These are phyloP conservation scores for Trichopria drosophilae DNA, from an alignment of 2,888 invertebrate species.

Conservation along the genomic window DNA sequence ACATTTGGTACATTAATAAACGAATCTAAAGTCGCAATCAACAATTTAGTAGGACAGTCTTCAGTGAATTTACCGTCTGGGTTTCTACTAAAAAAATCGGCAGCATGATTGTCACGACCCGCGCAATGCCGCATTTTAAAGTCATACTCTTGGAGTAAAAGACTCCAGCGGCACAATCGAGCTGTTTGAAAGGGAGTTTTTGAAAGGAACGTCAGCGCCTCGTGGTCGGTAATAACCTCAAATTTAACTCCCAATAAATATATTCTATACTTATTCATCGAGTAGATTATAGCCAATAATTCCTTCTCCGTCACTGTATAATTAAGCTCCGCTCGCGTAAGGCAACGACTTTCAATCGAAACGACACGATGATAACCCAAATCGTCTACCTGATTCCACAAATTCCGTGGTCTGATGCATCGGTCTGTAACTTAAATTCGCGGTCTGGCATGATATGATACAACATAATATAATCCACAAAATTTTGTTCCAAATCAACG, in stretches of 20 bases:
- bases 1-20: too few species aligned
- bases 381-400: constrained; percentile 21
- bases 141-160: constrained; percentile 39
- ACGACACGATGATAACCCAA: constrained; percentile 5
- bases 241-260: constrained; percentile 36
- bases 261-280: constrained; percentile 38
- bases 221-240: constrained; percentile 40
- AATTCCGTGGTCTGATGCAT: too few species aligned
- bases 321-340: too few species aligned
- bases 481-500: too few species aligned
- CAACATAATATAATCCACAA: too few species aligned
- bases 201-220: constrained; percentile 37
- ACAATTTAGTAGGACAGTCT: too few species aligned
- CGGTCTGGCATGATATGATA: too few species aligned
- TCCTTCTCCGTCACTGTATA: too few species aligned
- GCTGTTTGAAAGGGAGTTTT: constrained; percentile 36
- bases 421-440: constrained; percentile 27
- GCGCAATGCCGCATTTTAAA: constrained; percentile 35
- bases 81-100: constrained; percentile 40
- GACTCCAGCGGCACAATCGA: constrained; percentile 40
- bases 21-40: too few species aligned
- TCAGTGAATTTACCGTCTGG: constrained; percentile 31
- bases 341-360: too few species aligned
- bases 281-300: constrained; percentile 36
- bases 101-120: constrained; percentile 38